Evolutionary conservation across 2,797 vertebrate species (phyloP).

Genomic region (Prunella strophiata): DNA sequence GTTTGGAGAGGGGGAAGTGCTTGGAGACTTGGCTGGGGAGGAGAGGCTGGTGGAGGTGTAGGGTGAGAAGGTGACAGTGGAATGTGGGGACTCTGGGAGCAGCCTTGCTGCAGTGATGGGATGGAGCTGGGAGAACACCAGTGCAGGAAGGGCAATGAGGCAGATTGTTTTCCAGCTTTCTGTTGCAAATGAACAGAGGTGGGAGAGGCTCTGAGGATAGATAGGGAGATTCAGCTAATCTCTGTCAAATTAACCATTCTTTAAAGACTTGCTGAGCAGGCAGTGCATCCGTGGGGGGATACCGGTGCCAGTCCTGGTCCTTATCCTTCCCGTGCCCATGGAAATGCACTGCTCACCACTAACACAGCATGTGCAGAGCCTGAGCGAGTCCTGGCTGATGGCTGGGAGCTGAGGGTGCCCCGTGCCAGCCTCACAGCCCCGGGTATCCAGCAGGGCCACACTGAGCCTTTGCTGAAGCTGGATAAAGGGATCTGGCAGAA

Average conservation of each 20-base stretch:
- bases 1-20: background rate
- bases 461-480: background rate
- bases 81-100: background rate
- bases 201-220: background rate
- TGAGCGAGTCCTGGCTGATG: accelerated
- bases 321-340: background rate
- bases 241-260: background rate
- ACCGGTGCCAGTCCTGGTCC: background rate
- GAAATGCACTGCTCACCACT: accelerated
- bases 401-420: background rate
- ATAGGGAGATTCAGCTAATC: background rate
- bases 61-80: background rate
- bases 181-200: background rate
- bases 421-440: accelerated
- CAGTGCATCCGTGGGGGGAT: background rate
- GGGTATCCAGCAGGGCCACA: background rate
- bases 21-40: background rate
- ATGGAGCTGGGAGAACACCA: background rate
- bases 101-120: background rate
- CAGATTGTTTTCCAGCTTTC: background rate
- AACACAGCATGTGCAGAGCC: background rate
- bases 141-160: background rate
- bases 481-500: background rate
- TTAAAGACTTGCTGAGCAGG: background rate
- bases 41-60: background rate